Conservation (phyloP, 92 coral and sea anemone genomes). For the Epizoanthus fatuus region DNA sequence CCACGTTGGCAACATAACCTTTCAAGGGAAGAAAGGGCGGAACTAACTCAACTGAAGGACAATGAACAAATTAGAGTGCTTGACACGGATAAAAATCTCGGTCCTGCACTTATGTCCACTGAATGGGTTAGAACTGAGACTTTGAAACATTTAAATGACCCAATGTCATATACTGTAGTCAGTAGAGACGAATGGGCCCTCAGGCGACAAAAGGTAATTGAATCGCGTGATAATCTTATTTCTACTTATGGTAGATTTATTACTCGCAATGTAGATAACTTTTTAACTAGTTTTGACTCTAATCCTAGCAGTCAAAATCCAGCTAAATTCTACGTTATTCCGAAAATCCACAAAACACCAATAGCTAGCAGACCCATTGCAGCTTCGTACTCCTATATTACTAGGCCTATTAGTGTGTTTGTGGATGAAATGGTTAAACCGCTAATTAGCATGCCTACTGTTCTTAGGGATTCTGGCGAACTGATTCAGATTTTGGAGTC, state of each 20-base stretch:
- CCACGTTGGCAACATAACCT: slow-evolving; percentile 3
- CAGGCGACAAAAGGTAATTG: slow-evolving; percentile 22
- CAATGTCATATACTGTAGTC: slow-evolving; percentile 4
- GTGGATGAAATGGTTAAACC: slow-evolving; percentile 8
- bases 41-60: neutral
- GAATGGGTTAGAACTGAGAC: slow-evolving; percentile 30
- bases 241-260: slow-evolving; percentile 28
- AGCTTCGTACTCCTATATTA: neutral
- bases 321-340: slow-evolving; percentile 22
- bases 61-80: slow-evolving; percentile 17
- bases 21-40: slow-evolving; percentile 13
- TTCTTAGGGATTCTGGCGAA: neutral
- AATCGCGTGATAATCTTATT: slow-evolving; percentile 23
- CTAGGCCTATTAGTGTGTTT: slow-evolving; percentile 5
- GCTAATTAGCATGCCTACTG: slow-evolving; percentile 9
- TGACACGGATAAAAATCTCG: slow-evolving; percentile 18
- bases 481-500: slow-evolving; percentile 5
- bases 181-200: slow-evolving; percentile 1
- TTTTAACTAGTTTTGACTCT: neutral
- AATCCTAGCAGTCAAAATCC: neutral
- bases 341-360: slow-evolving; percentile 21
- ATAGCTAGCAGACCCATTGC: slow-evolving; percentile 3
- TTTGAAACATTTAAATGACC: neutral
- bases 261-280: neutral
- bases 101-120: slow-evolving; percentile 13